Base-by-base conservation (phyloP, 2,888 invertebrate genomes). In the Drosophila mettleri region DNA sequence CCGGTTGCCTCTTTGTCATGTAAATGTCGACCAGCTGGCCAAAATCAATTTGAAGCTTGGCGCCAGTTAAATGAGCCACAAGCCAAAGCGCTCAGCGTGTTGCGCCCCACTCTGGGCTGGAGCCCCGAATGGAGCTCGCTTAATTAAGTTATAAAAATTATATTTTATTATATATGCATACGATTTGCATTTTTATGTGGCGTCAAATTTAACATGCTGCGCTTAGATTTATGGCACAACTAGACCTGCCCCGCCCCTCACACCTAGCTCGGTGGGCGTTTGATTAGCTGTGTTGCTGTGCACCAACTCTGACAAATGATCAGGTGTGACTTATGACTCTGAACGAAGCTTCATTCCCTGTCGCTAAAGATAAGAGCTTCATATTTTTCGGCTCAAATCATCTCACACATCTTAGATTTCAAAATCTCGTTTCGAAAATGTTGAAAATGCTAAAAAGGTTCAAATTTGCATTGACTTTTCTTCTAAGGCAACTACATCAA, bases 101-200 rank as follows among this genome's bases (percentile, higher is more conserved):
- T 4, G 48, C 54, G 45, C 27, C 43, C 24, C 48, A 8, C 52
- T 8, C 41, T 24, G 27, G 18, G n/a, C 59, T n/a, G 48, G 36
- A 24, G 62, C n/a, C 20, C 53, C 20, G 54, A 46, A 20, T 27
- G 22, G 38, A 16, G 38, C 29, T 51, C 48, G 41, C 46, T 83
- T 88, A 83, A 83, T 83, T 83, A 74, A 83, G 88, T 83, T 83
- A 88, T 88, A 83, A 83, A 83, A 88, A 88, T 88, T 88, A 86
- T 83, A 83, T 68, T 87, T 87, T 88, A 83, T 68, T 87, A 86
- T 88, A 48, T 48, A 83, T 83, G 88, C 86, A 83, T 83, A 88
- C 74, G 72, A 83, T 83, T 83, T 83, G 83, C 86, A 83, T 83
- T 83, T 83, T 83, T 86, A 83, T 83, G 66, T 45, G 77, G 63